Conservation (phyloP, 2,888 invertebrate species). For the Fissipunctia ypsillon region DNA sequence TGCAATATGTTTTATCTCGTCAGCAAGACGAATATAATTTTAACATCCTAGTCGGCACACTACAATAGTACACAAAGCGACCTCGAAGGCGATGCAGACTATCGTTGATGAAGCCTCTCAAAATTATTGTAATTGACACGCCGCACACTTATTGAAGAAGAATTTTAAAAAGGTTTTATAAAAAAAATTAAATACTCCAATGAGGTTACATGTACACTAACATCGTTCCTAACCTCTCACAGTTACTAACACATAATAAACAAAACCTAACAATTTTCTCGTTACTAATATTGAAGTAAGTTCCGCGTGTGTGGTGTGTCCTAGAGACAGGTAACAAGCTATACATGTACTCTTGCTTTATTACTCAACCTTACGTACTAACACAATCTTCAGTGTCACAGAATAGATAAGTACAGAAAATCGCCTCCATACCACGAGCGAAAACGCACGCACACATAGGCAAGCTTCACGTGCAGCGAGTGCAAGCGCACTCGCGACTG, state of each 20-base stretch:
- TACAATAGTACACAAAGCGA: slow-evolving; percentile 50
- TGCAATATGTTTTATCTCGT: slow-evolving; percentile 15
- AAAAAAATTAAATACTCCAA: no score
- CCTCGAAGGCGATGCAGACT: slow-evolving; percentile 47
- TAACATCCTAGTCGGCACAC: neutral
- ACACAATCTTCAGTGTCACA: neutral
- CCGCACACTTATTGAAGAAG: no score
- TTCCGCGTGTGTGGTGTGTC: slow-evolving; percentile 40
- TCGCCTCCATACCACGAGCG: neutral
- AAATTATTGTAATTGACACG: slow-evolving; percentile 57
- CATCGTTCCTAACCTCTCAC: slow-evolving; percentile 13
- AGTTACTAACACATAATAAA: slow-evolving; percentile 24
- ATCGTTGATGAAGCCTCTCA: slow-evolving; percentile 44
- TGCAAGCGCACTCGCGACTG: neutral
- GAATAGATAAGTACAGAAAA: slow-evolving; percentile 8
- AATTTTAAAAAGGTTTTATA: no score
- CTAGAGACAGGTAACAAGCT: slow-evolving; percentile 14
- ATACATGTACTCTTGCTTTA: slow-evolving; percentile 16
- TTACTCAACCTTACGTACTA: neutral
- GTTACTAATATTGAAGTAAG: slow-evolving; percentile 1
- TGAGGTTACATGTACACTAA: slow-evolving; percentile 1
- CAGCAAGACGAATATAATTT: slow-evolving; percentile 13
- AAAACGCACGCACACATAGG: neutral
- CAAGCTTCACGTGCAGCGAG: neutral
- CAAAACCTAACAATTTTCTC: neutral